These are phyloP conservation scores for Papilio polyxenes DNA, from an alignment of 1,140 invertebrate species.

Conservation along the genomic window DNA sequence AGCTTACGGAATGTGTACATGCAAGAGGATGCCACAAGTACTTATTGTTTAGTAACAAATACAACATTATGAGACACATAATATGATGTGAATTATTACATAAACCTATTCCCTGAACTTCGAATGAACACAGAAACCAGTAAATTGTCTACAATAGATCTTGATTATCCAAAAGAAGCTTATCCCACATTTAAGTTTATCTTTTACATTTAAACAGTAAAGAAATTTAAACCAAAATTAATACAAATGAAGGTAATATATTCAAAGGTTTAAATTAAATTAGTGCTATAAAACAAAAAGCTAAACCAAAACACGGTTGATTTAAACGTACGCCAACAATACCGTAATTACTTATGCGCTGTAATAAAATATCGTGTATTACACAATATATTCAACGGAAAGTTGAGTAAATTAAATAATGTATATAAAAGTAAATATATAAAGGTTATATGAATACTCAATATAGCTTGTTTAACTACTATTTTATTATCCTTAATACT, in stretches of 20 bases:
- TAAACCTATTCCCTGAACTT: too few relatives aligned
- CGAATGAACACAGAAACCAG: too few relatives aligned
- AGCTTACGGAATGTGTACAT: background rate
- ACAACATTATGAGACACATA: background rate
- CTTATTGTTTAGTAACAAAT: background rate
- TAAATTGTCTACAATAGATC: background rate
- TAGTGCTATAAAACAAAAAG: slow-evolving; percentile 36
- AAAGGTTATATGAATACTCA: background rate
- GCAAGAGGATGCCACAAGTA: background rate
- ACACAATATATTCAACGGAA: background rate
- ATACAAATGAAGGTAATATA: background rate
- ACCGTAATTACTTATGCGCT: slow-evolving; percentile 26
- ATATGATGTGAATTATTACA: too few relatives aligned
- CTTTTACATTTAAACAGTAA: background rate
- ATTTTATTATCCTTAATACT: background rate
- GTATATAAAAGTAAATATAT: background rate
- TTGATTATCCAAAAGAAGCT: background rate
- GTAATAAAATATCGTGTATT: slow-evolving; percentile 30
- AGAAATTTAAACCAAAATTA: background rate
- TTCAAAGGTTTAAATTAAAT: slow-evolving; percentile 25
- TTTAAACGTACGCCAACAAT: slow-evolving; percentile 30
- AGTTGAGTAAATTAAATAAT: background rate
- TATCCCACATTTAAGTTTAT: background rate
- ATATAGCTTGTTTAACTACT: background rate
- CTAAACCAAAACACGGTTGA: slow-evolving; percentile 36